A percentile compares a stretch with the other conserved stretches of the same genome.
phyloP scores from a whole-genome alignment of 1,140 invertebrate species.

The Notospermus geniculatus region DNA sequence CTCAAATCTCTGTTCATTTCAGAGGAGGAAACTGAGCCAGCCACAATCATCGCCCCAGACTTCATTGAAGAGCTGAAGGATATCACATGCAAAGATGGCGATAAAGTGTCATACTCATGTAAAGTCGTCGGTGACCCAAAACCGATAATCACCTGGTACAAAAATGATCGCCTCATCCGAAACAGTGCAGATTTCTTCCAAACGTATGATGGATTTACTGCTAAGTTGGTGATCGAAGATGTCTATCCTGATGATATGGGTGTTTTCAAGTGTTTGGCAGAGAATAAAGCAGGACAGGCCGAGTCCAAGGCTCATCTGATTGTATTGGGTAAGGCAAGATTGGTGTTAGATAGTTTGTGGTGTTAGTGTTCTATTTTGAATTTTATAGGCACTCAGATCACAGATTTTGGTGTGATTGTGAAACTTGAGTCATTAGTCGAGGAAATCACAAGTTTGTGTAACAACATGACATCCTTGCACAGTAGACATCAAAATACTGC shows the following conservation, averaged over 20 bases:
- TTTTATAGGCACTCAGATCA: not conserved
- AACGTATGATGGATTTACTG: conserved; percentile 29
- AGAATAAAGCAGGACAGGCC: conserved; percentile 34
- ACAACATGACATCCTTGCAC: no score
- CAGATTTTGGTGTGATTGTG: not conserved
- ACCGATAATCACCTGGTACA: conserved; percentile 39
- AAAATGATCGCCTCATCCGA: conserved; percentile 34
- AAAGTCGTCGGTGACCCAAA: conserved; percentile 32
- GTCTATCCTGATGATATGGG: conserved; percentile 32
- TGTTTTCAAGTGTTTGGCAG: conserved; percentile 40
- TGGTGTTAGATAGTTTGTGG: not conserved
- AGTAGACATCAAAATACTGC: no score
- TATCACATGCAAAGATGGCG: conserved; percentile 21
- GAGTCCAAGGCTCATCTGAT: conserved; percentile 25
- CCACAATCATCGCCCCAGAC: conserved; percentile 24
- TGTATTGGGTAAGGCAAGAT: not conserved
- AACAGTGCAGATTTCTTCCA: conserved; percentile 36
- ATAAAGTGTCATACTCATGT: conserved; percentile 32
- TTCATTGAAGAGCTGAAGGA: conserved; percentile 28
- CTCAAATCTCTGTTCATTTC: no score
- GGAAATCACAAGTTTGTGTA: not conserved
- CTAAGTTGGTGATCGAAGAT: conserved; percentile 33
- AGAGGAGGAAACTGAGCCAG: conserved; percentile 19
- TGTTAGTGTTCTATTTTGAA: not conserved
- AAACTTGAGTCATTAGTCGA: not conserved